phyloP scores from a whole-genome alignment of 2,113 vertebrate genomes.

The Oncorhynchus clarkii region DNA sequence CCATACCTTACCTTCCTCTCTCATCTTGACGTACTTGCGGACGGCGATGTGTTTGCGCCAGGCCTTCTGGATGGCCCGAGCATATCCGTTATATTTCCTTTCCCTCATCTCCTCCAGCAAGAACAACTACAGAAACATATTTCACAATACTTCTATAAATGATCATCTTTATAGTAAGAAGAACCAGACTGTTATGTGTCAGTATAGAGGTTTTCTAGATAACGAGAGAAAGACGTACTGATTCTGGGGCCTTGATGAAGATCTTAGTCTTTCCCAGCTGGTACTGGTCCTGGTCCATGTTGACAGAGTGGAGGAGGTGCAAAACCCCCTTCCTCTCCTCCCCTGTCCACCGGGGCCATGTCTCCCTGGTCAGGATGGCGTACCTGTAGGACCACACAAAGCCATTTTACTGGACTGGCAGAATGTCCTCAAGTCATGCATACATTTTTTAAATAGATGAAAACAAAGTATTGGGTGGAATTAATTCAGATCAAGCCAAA shows the following conservation, averaged over 20 bases:
- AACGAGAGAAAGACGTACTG: constrained; percentile 59
- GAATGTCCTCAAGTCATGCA: too few relatives aligned
- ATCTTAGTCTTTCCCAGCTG: constrained; percentile 80
- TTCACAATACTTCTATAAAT: not conserved
- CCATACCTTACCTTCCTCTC: constrained; percentile 75
- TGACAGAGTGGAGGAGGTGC: constrained; percentile 77
- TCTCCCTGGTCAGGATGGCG: constrained; percentile 79
- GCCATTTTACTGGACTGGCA: not conserved
- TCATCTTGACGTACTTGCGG: constrained; percentile 81
- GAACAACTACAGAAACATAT: constrained; percentile 63
- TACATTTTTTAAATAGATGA: too few relatives aligned
- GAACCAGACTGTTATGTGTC: too few relatives aligned
- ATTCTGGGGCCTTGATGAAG: constrained; percentile 85
- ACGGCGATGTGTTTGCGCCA: constrained; percentile 83
- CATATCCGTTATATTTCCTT: constrained; percentile 76
- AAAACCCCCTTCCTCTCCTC: constrained; percentile 76
- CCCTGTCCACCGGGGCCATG: constrained; percentile 77
- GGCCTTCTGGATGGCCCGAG: constrained; percentile 82
- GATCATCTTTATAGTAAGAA: too few relatives aligned
- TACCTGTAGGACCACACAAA: constrained; percentile 65
- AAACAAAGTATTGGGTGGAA: too few relatives aligned
- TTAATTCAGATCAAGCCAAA: too few relatives aligned
- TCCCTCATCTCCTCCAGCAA: constrained; percentile 77
- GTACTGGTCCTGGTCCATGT: constrained; percentile 83
- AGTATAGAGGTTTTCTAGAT: not conserved